Base-by-base conservation (phyloP, 2,113 vertebrate species). In the Cercocebus atys region DNA sequence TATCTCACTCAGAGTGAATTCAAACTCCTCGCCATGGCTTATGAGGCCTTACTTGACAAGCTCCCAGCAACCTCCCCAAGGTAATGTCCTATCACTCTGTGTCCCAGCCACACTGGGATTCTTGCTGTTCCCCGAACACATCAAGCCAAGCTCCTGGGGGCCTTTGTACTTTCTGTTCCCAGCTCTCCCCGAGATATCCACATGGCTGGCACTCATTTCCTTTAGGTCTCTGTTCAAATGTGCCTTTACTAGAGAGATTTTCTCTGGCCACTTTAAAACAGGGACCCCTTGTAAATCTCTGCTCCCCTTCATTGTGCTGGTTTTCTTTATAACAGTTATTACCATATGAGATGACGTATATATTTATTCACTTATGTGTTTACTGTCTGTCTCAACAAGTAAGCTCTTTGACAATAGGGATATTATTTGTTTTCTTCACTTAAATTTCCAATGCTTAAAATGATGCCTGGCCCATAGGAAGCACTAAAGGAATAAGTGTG, bases 161-260 rank as follows among this genome's bases (percentile, higher is more conserved):
- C 8, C 45, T 94, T 35, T 55, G 59, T 27, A 75, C 35, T 61
- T 30, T 32, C 32, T 70, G 8, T 22, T 83, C 35, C 14, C 61
- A 93, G n/a, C 38, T 52, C 79, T 82, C 55, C 17, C 55, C 13
- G 25, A 45, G 17, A 81, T 92, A 70, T 90, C 30, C 22, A 85
- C 12, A 45, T 0, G 64, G 84, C 76, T 70, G 40, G 13, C 4
- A 12, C 45, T 22, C 13, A 6, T 87, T 87, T 89, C 83, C 38
- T 88, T 81, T 73, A 97, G 25, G 72, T 59, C 78, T 93, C 80
- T 91, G 50, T 27, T 93, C 64, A 88, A 94, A 93, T 92, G 76
- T 78, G 83, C 82, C 40, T 50, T 79, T 55, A 66, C 23, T 68
- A 93, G 59, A 93, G 43, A 81, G 47, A 40, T 78, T 52, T 61